Base-by-base conservation (phyloP, 2,888 invertebrate species). In the Lithophane socia region DNA sequence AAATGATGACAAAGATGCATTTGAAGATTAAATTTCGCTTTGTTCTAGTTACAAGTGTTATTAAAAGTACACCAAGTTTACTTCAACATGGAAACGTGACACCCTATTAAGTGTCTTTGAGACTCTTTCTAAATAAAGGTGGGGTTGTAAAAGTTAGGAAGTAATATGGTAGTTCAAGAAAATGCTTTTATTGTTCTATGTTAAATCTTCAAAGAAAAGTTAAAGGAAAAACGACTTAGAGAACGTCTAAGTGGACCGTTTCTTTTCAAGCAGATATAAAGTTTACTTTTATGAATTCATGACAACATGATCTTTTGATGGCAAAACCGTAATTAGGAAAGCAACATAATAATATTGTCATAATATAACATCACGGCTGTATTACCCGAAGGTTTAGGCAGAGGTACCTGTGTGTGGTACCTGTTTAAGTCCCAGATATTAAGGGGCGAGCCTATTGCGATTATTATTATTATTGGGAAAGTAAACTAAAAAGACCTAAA, bases 11-110 rank as follows among this genome's bases (percentile, higher is more conserved):
- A 78, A 76, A 80, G 74, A 77, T 80, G 77, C 84, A 87, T 84
- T 86, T 82, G 58, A 56, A 80, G 77, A 83, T 86, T 80, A 81
- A 72, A 86, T 83, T 84, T 75, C 78, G 61, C 70, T 73, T 82
- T 73, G 75, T 77, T 71, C 69, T 61, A 47, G 63, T 73, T 68
- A 78, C 66, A 44, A 58, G 54, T 66, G 52, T 65, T 65, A 73
- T 44, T 37, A 74, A 69, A 74, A 64, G 29, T 67, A 49, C 44
- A 8, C 5, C 0, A 49, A 67, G 52, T 81, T 85, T 76, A 56
- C 61, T 73, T 71, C 9, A 18, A 37, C 68, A 24, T 37, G 10
- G 37, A 44, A 80, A 77, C n/a, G 58, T 74, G 66, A 86, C 24
- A 72, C 63, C 63, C 61, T 37, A 64, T 73, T 83, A 68, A 21